These are phyloP conservation scores for Leucozona laternaria DNA, from an alignment of 2,888 invertebrate genomes.

Conservation along the genomic window DNA sequence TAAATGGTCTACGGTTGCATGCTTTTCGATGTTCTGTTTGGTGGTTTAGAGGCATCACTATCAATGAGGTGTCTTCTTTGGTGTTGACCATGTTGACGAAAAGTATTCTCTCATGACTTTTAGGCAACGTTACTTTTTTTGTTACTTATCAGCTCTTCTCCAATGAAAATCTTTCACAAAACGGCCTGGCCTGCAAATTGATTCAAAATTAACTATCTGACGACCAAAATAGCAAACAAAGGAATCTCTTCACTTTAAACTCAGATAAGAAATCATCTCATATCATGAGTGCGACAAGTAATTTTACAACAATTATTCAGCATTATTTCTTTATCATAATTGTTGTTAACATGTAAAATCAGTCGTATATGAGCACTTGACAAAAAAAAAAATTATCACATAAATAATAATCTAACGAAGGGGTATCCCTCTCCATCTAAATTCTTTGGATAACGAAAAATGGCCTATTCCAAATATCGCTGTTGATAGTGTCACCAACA, in stretches of 20 bases:
- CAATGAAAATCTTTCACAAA: no score
- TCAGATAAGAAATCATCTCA: constrained; percentile 10
- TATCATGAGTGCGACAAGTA: neutral
- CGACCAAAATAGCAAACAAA: neutral
- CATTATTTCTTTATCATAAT: constrained; percentile 20
- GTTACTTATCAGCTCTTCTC: no score
- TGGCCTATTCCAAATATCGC: neutral
- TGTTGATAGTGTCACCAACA: neutral
- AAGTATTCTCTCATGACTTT: no score
- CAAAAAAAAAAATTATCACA: neutral
- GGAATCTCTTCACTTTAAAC: neutral
- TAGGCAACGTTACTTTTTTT: no score
- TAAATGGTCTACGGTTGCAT: no score
- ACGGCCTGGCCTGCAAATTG: no score
- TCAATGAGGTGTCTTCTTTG: no score
- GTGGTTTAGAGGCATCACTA: no score
- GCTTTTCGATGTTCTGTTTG: no score
- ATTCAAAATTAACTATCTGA: neutral
- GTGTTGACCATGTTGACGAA: no score
- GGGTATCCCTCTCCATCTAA: neutral
- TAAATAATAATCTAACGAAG: neutral
- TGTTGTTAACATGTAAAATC: neutral
- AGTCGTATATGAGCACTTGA: neutral
- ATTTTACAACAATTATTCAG: constrained; percentile 35
- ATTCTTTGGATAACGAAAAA: neutral